These are phyloP conservation scores for Drosophila truncata DNA, from an alignment of 1,140 invertebrate genomes.

Conservation along the genomic window DNA sequence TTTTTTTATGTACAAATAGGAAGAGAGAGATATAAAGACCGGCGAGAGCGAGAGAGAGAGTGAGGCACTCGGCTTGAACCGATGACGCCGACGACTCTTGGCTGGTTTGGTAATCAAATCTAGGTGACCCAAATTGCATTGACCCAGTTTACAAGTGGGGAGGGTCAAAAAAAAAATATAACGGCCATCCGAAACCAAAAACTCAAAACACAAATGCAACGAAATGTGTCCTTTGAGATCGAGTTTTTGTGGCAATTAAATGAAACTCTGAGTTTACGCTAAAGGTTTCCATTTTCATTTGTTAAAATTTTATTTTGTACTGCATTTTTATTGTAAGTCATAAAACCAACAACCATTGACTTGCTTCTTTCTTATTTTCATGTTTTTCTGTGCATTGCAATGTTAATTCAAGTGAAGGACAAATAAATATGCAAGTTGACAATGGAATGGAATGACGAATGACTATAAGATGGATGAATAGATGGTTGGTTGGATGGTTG, in stretches of 20 bases:
- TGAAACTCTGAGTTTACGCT: not conserved
- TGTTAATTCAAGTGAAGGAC: slow-evolving; percentile 53
- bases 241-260: slow-evolving; percentile 27
- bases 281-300: not conserved
- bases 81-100: slow-evolving; percentile 47
- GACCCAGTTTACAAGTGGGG: slow-evolving; percentile 48
- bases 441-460: slow-evolving; percentile 46
- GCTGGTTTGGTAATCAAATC: slow-evolving; percentile 64
- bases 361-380: slow-evolving; percentile 22
- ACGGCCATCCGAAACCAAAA: slow-evolving; percentile 12
- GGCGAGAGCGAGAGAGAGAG: slow-evolving; percentile 16
- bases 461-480: slow-evolving; percentile 5
- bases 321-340: slow-evolving; percentile 15
- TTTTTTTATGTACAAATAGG: slow-evolving; percentile 17
- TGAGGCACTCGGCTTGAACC: slow-evolving; percentile 47
- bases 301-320: slow-evolving; percentile 14
- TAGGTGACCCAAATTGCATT: slow-evolving; percentile 65
- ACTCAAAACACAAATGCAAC: slow-evolving; percentile 15
- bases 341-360: slow-evolving; percentile 42
- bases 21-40: slow-evolving; percentile 24
- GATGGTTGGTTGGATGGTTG: not conserved
- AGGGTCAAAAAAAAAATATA: slow-evolving; percentile 1
- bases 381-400: slow-evolving; percentile 34
- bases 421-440: slow-evolving; percentile 40
- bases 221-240: slow-evolving; percentile 55